phyloP scores from a whole-genome alignment of 1,140 invertebrate species.

The Capitella teleta region DNA sequence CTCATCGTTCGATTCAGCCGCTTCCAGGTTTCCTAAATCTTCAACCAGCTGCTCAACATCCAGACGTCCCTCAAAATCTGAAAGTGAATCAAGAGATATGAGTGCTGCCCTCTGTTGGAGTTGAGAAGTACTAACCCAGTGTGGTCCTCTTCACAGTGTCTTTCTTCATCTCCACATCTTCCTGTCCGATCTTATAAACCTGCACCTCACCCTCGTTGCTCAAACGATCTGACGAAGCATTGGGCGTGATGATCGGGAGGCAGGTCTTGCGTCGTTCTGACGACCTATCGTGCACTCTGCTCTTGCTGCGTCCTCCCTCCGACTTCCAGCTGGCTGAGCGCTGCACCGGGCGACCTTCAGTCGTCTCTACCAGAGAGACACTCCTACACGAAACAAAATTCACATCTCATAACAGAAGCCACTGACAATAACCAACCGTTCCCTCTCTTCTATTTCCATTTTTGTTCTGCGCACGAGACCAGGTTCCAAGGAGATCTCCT shows the following conservation, averaged over 20 bases:
- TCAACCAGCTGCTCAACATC: no score
- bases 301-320: conserved; percentile 12
- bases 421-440: neutral
- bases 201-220: neutral
- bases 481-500: conserved; percentile 26
- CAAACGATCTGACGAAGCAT: neutral
- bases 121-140: conserved; percentile 36
- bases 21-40: no score
- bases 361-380: neutral
- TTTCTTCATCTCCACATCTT: conserved; percentile 1
- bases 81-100: no score
- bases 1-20: no score
- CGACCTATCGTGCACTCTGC: conserved; percentile 15
- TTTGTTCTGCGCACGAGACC: conserved; percentile 49
- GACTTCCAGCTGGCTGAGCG: conserved; percentile 27
- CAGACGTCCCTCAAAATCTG: no score
- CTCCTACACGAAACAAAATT: neutral
- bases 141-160: conserved; percentile 70
- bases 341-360: conserved; percentile 8
- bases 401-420: neutral
- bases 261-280: conserved; percentile 27
- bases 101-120: no score
- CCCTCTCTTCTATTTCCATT: conserved; percentile 52
- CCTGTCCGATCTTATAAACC: conserved; percentile 8
- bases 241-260: conserved; percentile 22